Evolutionary conservation across 2,113 vertebrate species (phyloP), one percentile per base, ranked within the genome.

Genomic region (Hippocampus mohnikei): DNA sequence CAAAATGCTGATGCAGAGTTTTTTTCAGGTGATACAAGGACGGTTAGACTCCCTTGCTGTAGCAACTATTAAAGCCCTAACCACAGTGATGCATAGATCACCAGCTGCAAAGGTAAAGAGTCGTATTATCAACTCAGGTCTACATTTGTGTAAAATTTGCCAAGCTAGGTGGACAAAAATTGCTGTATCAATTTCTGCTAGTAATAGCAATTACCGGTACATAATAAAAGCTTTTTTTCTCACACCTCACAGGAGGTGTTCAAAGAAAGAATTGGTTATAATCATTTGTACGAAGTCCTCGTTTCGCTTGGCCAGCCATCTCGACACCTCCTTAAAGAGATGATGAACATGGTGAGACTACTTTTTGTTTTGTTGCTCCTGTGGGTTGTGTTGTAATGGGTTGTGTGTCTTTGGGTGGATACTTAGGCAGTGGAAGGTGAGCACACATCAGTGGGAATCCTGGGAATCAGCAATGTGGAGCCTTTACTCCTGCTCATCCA

Each of bases 231-330:
- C 11, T 23, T 50, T 67, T 67, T 46, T 1, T 42, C 1, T 40
- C 74, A 27, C 29, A 2, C 13, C 37, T 62, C 77, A 60, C 81
- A 99, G 97, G 97, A 99, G 84, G 96, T 98, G 77, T 99, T 99
- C 89, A 99, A 99, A 86, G 97, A 99, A 90, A 91, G 97, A 77
- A 98, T 99, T 78, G 97, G 97, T 64, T 99, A 99, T 79, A 93
- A 92, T 60, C 97, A 99, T 76, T 91, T 99, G 82, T 95, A 93
- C 52, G 97, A 98, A 83, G 95, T 99, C 74, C 91, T 99, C 46
- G 93, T 95, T 74, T 97, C 96, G 0, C 88, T 98, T 37, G 96
- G 97, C 69, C 96, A 98, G 13, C 97, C 97, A 0, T 94, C 97
- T 37, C 78, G 92, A 56, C 94, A 94, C 58, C 90, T 99, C 40